Conservation (phyloP, 2,113 vertebrate genomes). For the Campylomormyrus numenius region DNA sequence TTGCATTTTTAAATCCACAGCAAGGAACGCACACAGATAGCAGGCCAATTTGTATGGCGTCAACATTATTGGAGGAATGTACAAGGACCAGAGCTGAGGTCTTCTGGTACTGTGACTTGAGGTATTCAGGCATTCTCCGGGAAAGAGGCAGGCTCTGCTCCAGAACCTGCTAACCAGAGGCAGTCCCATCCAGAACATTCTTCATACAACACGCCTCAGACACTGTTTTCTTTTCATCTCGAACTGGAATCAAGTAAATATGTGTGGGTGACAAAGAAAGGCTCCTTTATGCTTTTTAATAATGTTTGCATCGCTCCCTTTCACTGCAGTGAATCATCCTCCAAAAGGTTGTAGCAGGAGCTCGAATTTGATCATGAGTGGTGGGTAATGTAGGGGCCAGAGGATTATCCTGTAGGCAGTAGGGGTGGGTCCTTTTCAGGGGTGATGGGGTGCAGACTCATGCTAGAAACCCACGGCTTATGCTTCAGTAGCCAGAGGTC, state of each 20-base stretch:
- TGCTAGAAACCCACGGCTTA: not conserved
- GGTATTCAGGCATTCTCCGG: not conserved
- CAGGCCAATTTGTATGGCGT: not conserved
- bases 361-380: not conserved
- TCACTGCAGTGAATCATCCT: not conserved
- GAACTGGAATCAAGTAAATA: constrained; percentile 12
- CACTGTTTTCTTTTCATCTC: constrained; percentile 5
- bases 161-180: not conserved
- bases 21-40: not conserved
- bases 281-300: constrained; percentile 1
- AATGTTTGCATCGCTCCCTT: constrained; percentile 7
- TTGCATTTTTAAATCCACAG: not conserved
- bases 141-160: not conserved
- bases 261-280: constrained; percentile 15
- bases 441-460: not conserved
- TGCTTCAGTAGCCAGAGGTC: not conserved
- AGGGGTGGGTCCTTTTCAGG: not conserved
- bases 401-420: not conserved
- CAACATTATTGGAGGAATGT: not conserved
- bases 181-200: not conserved
- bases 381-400: not conserved
- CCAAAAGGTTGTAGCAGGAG: not conserved
- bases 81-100: not conserved
- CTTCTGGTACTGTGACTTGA: not conserved
- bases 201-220: not conserved